A percentile compares a stretch with the other conserved stretches of the same genome.
Conservation (phyloP, 2,888 invertebrate genomes). For the Cerceris rybyensis region DNA sequence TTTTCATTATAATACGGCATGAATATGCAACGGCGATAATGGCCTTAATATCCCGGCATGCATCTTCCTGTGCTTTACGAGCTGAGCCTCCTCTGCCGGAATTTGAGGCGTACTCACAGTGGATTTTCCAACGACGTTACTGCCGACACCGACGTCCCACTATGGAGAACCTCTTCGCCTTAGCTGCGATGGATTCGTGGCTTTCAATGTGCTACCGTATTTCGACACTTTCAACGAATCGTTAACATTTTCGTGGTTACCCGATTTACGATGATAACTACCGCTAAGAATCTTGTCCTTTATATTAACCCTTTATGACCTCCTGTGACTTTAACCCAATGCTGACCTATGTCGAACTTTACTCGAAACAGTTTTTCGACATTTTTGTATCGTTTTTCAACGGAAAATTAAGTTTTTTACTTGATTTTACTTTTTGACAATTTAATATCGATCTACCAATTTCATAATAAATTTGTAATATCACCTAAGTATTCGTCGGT, state of each 20-base stretch:
- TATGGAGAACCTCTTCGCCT: conserved; percentile 42
- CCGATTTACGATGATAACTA: neutral
- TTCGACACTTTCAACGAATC: conserved; percentile 48
- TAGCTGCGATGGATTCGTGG: conserved; percentile 58
- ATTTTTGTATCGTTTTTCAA: no score
- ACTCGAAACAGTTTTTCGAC: no score
- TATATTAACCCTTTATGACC: no score
- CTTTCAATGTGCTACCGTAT: conserved; percentile 16
- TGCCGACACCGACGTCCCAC: conserved; percentile 46
- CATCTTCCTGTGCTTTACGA: conserved; percentile 82
- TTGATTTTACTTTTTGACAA: no score
- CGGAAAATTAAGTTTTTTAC: no score
- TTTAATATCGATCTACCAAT: no score
- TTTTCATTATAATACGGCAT: conserved; percentile 82
- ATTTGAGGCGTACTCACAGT: conserved; percentile 79
- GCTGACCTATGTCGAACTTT: no score
- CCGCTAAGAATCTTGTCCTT: no score
- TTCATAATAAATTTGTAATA: no score
- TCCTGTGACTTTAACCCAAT: no score
- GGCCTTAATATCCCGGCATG: conserved; percentile 82
- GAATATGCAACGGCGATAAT: conserved; percentile 82
- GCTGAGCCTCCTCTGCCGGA: conserved; percentile 80
- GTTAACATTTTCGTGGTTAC: conserved; percentile 44
- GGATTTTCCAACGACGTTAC: conserved; percentile 76
- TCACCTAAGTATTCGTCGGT: no score